Evolutionary conservation across 37 sponge, comb jelly and placozoan species (phyloP), one percentile per base, ranked within the genome.

Genomic region (Halichondria panicea): DNA sequence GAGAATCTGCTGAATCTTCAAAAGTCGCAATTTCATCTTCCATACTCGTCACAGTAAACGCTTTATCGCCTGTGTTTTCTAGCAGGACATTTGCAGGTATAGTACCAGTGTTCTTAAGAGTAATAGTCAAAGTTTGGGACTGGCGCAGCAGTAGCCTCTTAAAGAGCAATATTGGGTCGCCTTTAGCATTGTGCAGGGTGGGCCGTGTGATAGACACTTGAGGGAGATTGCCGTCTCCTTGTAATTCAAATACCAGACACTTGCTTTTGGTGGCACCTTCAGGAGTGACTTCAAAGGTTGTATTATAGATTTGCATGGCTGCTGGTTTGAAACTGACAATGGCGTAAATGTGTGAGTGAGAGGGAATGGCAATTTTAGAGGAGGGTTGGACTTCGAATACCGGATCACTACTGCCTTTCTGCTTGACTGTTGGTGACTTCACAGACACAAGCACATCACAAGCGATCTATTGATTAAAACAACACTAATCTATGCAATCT

Each of bases 171-270:
- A 94, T 62, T 2, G 76, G 88, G 42, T 88, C 59, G 22, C 90
- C 90, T 60, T 77, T 80, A 11, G 79, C 71, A 65, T 89, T 92
- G 0, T 83, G 46, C 35, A 86, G 38, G 7, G 82, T 69, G 8
- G 98, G 98, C 44, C 76, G 53, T 24, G 83, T 21, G 8, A 97
- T 55, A 21, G 93, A 55, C 4, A 97, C 82, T 67, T 92, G 90
- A 31, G 98, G 98, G 31, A 97, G 75, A 62, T 87, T 89, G 6
- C 98, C 98, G 66, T 97, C 98, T 63, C 98, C 98, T 61, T 92
- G 91, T 42, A 97, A 65, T 25, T 97, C 98, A 89, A 95, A 95
- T 2, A 76, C 56, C 37, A 97, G 76, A 8, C 79, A 83, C 45
- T 81, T 80, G 2, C 55, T 67, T 39, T 70, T 77, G 19, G 81